Conservation (phyloP, 2,797 vertebrate species). For the Melanogrammus aeglefinus region DNA sequence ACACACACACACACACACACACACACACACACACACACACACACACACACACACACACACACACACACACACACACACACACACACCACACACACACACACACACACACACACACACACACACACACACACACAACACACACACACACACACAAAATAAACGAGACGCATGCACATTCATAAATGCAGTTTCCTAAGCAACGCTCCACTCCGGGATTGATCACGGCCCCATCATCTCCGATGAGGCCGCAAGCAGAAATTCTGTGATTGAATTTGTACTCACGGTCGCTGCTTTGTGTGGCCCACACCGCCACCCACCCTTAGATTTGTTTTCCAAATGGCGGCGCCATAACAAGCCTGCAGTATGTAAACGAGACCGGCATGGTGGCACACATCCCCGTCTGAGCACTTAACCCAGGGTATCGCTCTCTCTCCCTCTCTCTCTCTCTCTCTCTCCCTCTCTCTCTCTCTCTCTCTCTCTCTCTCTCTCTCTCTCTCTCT, state of each 20-base stretch:
- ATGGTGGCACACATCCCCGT: slow-evolving; percentile 11
- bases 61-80: too few species aligned
- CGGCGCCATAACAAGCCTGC: slow-evolving; percentile 25
- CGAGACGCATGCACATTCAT: slow-evolving; percentile 17
- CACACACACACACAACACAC: neutral
- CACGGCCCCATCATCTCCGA: slow-evolving; percentile 50
- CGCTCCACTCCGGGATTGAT: too few species aligned
- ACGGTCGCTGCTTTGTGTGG: slow-evolving; percentile 49
- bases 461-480: too few species aligned
- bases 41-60: too few species aligned
- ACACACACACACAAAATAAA: neutral
- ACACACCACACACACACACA: slow-evolving; percentile 13
- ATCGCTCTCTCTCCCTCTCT: neutral
- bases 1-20: too few species aligned
- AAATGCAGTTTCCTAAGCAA: slow-evolving; percentile 25
- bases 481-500: too few species aligned
- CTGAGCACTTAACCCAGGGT: slow-evolving; percentile 5
- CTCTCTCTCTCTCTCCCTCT: neutral
- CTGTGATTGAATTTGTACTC: slow-evolving; percentile 56
- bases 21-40: too few species aligned
- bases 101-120: slow-evolving; percentile 9
- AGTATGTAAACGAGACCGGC: slow-evolving; percentile 15
- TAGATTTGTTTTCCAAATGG: slow-evolving; percentile 46
- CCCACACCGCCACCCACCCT: slow-evolving; percentile 31
- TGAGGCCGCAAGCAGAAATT: slow-evolving; percentile 12